Evolutionary conservation across 1,140 invertebrate species (phyloP), one percentile per base, ranked within the genome.

Genomic region (Drosophila bifasciata): DNA sequence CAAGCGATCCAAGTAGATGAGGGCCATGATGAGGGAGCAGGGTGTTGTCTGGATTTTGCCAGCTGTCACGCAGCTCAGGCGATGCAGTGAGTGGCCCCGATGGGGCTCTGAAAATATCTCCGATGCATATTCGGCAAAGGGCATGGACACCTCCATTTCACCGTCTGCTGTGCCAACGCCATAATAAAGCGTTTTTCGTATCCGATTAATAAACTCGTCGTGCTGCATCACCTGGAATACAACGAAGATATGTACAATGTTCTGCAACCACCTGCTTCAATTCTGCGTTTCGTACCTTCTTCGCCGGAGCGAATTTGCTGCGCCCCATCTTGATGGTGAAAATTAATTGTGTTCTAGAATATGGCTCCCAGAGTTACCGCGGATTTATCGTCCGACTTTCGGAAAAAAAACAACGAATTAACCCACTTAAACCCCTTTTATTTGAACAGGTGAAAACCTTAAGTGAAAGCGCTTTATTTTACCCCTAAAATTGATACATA

Each of bases 111-210:
- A 95, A 91, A 97, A 97, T 25, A 96, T 92, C 90, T 97, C 96
- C 1, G 96, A 96, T 36, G 96, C 96, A 64, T 98, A 93, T 92
- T 97, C 97, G 95, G 92, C 77, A 51, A 91, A 55, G 5, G 78
- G 73, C 52, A 62, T 51, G 40, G 76, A 78, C 21, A 85, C 57
- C 56, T 75, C 56, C 75, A 72, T 80, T 21, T 93, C 92, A 91
- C 43, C 32, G 15, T 84, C 91, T 95, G 96, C 95, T 92, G 96
- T 96, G 53, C 97, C 94, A 49, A 96, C 96, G 39, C 97, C 95
- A 93, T 97, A 98, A 91, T 98, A 98, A 5, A 98, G 92, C 0
- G 96, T 96, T 92, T 98, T 97, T 1, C 93, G 94, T 55, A 98
- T 96, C 70, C 97, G 93, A 71, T 95, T 94, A 52, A 96, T 92